Conservation (phyloP, 2,888 invertebrate genomes). For the Enchytraeus crypticus region DNA sequence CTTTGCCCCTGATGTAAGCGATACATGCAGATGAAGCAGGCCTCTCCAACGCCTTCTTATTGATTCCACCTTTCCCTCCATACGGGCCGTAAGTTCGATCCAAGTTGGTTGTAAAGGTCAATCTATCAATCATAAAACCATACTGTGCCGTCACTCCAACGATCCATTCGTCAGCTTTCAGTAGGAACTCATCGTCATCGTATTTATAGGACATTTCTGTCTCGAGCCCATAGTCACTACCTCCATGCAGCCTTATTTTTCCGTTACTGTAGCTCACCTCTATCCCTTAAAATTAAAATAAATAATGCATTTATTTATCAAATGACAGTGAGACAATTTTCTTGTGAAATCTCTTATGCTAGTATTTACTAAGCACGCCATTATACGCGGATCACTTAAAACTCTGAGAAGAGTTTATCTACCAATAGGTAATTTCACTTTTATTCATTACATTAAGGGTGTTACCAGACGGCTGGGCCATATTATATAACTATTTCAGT, state of each 20-base stretch:
- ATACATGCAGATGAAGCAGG: background rate
- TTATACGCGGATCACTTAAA: too few relatives aligned
- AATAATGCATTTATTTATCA: too few relatives aligned
- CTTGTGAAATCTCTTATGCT: too few relatives aligned
- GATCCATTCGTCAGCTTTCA: background rate
- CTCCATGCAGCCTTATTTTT: background rate
- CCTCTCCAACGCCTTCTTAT: background rate
- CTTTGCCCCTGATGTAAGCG: constrained; percentile 4
- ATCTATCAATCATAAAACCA: background rate
- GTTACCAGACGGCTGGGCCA: too few relatives aligned
- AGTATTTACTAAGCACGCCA: too few relatives aligned
- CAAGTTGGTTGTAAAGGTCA: background rate
- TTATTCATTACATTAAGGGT: too few relatives aligned
- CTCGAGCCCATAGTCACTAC: background rate
- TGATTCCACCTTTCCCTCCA: background rate
- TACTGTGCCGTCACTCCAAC: background rate
- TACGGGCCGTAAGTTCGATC: background rate
- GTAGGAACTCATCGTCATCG: background rate
- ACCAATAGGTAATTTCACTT: too few relatives aligned
- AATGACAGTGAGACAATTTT: too few relatives aligned
- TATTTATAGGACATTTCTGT: too few relatives aligned
- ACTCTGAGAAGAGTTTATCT: too few relatives aligned
- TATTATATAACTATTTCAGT: too few relatives aligned
- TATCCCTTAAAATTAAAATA: too few relatives aligned
- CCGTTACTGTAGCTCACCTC: background rate